Conservation (phyloP, 2,888 invertebrate genomes). For the Spisula subtruncata region DNA sequence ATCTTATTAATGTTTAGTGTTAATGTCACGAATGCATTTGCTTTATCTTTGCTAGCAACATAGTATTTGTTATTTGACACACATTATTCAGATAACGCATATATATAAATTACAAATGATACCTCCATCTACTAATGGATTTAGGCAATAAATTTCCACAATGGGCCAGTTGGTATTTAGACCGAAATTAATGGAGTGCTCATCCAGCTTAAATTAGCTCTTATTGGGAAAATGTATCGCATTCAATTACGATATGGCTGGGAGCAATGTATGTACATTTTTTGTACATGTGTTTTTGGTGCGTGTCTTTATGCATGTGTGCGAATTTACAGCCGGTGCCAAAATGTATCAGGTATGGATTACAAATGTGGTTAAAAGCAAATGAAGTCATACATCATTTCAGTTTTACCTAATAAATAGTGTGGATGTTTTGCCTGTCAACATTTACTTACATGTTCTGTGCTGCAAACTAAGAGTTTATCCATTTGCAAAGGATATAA, state of each 20-base stretch:
- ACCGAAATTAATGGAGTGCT: neutral
- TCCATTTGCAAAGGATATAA: no score
- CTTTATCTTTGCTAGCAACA: neutral
- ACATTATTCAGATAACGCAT: neutral
- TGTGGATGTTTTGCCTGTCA: no score
- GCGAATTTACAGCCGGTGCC: neutral
- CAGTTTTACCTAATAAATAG: no score
- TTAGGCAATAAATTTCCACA: slow-evolving; percentile 4
- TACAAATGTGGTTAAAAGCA: neutral
- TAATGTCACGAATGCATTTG: neutral
- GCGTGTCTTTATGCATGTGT: neutral
- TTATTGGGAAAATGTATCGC: neutral
- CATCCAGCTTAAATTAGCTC: neutral
- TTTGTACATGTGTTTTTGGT: no score
- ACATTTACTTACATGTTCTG: no score
- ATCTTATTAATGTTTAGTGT: neutral
- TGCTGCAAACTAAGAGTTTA: no score
- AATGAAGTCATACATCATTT: no score
- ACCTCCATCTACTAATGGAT: neutral
- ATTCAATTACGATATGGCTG: neutral
- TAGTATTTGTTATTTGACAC: neutral
- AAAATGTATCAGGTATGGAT: neutral
- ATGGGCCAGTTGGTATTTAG: neutral
- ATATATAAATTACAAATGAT: neutral
- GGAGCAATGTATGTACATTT: neutral